These are phyloP conservation scores for Mycogona germanica DNA, from an alignment of 2,888 invertebrate species.

Conservation along the genomic window DNA sequence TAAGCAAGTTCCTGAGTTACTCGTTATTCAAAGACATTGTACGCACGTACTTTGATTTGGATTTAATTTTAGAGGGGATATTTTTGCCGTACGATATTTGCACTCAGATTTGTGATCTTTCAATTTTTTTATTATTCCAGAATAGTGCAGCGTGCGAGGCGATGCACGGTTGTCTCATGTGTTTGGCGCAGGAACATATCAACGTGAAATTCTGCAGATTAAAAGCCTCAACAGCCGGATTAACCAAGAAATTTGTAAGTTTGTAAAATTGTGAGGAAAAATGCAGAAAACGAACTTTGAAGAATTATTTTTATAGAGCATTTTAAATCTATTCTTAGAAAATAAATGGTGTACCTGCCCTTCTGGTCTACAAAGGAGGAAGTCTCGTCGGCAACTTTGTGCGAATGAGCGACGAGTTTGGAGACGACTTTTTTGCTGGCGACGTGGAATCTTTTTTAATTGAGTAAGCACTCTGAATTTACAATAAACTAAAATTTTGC, in stretches of 20 bases:
- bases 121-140: too few relatives aligned
- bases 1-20: too few relatives aligned
- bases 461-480: constrained; percentile 41
- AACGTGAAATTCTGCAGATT: constrained; percentile 83
- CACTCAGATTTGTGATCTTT: not conserved
- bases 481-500: too few relatives aligned
- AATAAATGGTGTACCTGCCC: constrained; percentile 74
- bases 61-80: not conserved
- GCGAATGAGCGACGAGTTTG: constrained; percentile 69
- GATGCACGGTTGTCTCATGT: constrained; percentile 71
- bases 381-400: constrained; percentile 88
- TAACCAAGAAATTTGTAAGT: constrained; percentile 65
- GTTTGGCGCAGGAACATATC: constrained; percentile 63
- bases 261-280: not conserved
- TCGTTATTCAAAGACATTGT: too few relatives aligned
- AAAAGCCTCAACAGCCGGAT: constrained; percentile 61
- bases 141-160: constrained; percentile 38
- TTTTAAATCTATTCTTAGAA: constrained; percentile 34
- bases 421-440: constrained; percentile 75
- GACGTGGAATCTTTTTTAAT: constrained; percentile 84
- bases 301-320: not conserved
- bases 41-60: too few relatives aligned
- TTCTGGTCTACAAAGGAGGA: constrained; percentile 80
- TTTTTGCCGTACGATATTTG: too few relatives aligned
- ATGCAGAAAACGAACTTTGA: not conserved